Percentiles rank a stretch among this genome's conserved stretches.
phyloP scores from a whole-genome alignment of 2,888 invertebrate species.

The Lasioglossum vierecki region DNA sequence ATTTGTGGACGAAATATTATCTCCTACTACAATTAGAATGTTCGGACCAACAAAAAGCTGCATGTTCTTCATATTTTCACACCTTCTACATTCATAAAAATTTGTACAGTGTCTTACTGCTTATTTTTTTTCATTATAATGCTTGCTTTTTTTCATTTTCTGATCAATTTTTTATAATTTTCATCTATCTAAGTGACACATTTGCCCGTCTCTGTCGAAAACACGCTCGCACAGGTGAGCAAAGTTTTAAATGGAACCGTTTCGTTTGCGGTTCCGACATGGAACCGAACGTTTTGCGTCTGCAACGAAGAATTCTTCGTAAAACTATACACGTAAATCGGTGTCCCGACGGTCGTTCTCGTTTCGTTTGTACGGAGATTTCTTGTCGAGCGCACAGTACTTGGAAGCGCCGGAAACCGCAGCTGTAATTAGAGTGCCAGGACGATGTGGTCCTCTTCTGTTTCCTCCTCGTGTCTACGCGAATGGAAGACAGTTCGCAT shows the following conservation, averaged over 20 bases:
- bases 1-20: no score
- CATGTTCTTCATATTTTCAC: background rate
- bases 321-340: slow-evolving; percentile 57
- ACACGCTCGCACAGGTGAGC: background rate
- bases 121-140: background rate
- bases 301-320: slow-evolving; percentile 53
- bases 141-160: background rate
- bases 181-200: background rate
- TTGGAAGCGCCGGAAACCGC: slow-evolving; percentile 12
- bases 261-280: slow-evolving; percentile 8
- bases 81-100: no score
- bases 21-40: background rate
- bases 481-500: slow-evolving; percentile 55
- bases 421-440: background rate
- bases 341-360: slow-evolving; percentile 39
- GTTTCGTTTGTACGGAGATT: slow-evolving; percentile 42
- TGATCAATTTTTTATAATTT: background rate
- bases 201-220: background rate
- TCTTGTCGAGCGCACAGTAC: background rate
- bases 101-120: background rate
- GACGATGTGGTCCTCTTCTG: slow-evolving; percentile 12
- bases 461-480: background rate
- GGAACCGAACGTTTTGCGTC: slow-evolving; percentile 23
- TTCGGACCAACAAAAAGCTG: background rate
- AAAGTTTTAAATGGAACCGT: background rate